Base-by-base conservation (phyloP, 2,888 invertebrate genomes). In the Hermodice carunculata region DNA sequence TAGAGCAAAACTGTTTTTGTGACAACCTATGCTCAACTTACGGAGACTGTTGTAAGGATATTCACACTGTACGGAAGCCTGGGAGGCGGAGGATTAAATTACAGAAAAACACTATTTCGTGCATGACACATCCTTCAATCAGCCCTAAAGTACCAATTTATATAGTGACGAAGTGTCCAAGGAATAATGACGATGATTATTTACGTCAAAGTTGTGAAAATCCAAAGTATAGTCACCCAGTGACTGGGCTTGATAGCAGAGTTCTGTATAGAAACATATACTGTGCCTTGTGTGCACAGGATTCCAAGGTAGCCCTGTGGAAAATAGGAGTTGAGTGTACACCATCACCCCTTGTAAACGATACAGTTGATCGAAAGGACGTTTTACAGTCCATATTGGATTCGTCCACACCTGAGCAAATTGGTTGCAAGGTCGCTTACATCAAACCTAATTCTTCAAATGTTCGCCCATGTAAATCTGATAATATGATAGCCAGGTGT, bases 281-380 rank as follows among this genome's bases (percentile, higher is more conserved):
- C 57, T 81, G 81, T 64, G 81, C 81, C 6, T 40, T 69, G 6
- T 81, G 81, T 57, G 66, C 78, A 53, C 52, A 61, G n/a, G 76
- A 71, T 24, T 29, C 52, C 32, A 54, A 68, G 26, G 17, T 68
- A 1, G 43, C 59, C 22, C 70, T 66, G 43, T 71, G 71, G 73
- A 19, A 37, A 17, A 53, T 58, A n/a, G 40, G 43, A 28, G 26
- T 60, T 8, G 60, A 51, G 26, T 60, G 60, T 32, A 52, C 32
- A 34, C 46, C 34, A 8, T 49, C 59, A 2, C 57, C 57, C 2
- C 44, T 44, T 19, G 46, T 24, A 31, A 57, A 57, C 26, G 46
- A 44, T 14, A 44, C 29, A 19, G 8, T 24, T 11, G 32, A 57
- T 24, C n/a, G n/a, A n/a, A n/a, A n/a, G n/a, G n/a, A n/a, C n/a